phyloP scores from a whole-genome alignment of 2,888 invertebrate genomes.

The Sceliomorpha sp. region DNA sequence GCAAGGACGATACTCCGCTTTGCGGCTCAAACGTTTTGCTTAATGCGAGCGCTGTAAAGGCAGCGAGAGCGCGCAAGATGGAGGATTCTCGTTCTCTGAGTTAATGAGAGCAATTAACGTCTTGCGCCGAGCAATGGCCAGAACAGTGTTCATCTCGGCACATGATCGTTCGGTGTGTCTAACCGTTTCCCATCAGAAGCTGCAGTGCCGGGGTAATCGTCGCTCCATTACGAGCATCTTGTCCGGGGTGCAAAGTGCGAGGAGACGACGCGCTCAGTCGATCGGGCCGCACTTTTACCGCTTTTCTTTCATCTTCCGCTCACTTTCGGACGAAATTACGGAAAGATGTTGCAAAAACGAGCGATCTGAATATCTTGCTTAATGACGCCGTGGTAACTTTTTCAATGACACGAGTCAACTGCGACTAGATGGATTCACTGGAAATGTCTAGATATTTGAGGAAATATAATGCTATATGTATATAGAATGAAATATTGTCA shows the following conservation, averaged over 20 bases:
- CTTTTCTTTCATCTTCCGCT: conserved; percentile 1
- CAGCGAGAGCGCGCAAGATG: conserved; percentile 19
- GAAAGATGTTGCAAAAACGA: not conserved
- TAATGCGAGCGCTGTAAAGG: conserved; percentile 9
- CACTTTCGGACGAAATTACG: not conserved
- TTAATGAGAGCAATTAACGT: conserved; percentile 58
- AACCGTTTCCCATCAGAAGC: conserved; percentile 49
- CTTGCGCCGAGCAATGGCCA: conserved; percentile 42
- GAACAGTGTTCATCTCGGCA: conserved; percentile 33
- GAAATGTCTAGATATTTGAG: no score
- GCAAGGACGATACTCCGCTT: conserved; percentile 5
- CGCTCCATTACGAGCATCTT: conserved; percentile 36
- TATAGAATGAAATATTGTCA: no score
- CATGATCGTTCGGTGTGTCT: conserved; percentile 50
- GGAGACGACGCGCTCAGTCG: conserved; percentile 24
- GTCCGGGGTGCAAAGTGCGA: conserved; percentile 14
- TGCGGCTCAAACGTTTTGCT: conserved; percentile 13
- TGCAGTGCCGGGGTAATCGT: conserved; percentile 43
- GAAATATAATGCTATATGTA: no score
- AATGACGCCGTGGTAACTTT: not conserved
- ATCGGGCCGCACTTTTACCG: conserved; percentile 25
- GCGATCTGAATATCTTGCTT: no score
- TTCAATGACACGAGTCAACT: no score
- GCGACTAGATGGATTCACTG: no score
- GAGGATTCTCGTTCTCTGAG: conserved; percentile 29